These are phyloP conservation scores for Calliphora vomitoria DNA, from an alignment of 2,888 invertebrate genomes.

Conservation along the genomic window DNA sequence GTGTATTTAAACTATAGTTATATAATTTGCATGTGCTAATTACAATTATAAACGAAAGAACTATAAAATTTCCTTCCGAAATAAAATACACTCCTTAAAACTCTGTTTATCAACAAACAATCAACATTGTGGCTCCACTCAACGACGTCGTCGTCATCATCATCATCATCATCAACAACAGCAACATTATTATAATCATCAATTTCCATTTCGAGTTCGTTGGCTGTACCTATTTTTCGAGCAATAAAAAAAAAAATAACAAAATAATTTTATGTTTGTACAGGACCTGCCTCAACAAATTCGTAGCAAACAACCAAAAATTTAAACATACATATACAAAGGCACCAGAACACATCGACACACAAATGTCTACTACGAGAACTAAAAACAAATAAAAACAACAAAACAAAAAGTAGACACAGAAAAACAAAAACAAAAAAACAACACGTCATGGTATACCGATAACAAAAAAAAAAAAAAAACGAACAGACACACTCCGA, in stretches of 20 bases:
- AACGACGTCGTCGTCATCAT: slow-evolving; percentile 16
- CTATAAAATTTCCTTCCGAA: background rate
- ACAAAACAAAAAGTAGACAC: slow-evolving; percentile 42
- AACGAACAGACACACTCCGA: too few relatives aligned
- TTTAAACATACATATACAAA: slow-evolving; percentile 31
- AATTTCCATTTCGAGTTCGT: slow-evolving; percentile 79
- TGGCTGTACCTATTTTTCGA: slow-evolving; percentile 83
- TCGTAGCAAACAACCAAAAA: slow-evolving; percentile 71
- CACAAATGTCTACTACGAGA: slow-evolving; percentile 43
- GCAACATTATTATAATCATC: slow-evolving; percentile 58
- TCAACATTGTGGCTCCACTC: slow-evolving; percentile 30
- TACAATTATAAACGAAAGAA: too few relatives aligned
- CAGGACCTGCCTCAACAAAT: slow-evolving; percentile 84
- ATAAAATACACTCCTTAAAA: slow-evolving; percentile 23
- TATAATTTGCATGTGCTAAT: too few relatives aligned
- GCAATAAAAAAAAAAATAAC: slow-evolving; percentile 53
- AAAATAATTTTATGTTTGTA: slow-evolving; percentile 72
- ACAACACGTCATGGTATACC: slow-evolving; percentile 66
- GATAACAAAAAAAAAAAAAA: slow-evolving; percentile 21
- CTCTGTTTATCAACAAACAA: slow-evolving; percentile 52
- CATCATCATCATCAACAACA: slow-evolving; percentile 35
- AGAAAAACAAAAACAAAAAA: slow-evolving; percentile 45
- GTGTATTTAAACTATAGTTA: too few relatives aligned
- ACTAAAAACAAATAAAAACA: slow-evolving; percentile 16
- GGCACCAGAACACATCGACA: slow-evolving; percentile 26